Percentiles rank a stretch among this genome's conserved stretches.
phyloP scores from a whole-genome alignment of 2,113 vertebrate genomes.

The Peucedramus taeniatus region DNA sequence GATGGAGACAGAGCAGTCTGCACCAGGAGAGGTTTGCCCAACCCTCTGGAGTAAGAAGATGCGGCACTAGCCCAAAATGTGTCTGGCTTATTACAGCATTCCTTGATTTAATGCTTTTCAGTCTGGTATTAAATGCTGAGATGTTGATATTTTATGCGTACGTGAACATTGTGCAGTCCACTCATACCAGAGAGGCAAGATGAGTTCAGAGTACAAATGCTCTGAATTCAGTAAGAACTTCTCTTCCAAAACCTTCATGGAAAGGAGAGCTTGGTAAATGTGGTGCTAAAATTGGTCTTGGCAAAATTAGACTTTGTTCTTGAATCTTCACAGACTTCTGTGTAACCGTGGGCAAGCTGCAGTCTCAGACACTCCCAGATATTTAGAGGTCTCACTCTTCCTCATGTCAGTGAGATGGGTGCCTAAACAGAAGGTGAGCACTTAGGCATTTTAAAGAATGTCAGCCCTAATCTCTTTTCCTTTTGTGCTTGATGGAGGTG shows the following conservation, averaged over 20 bases:
- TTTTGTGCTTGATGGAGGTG: conserved; percentile 23
- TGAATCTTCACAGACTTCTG: background rate
- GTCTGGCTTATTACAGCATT: background rate
- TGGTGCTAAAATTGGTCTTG: background rate
- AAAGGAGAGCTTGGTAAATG: background rate
- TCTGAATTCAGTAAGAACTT: background rate
- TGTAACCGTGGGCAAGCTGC: background rate
- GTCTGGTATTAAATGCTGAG: background rate
- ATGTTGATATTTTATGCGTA: background rate
- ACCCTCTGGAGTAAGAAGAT: background rate
- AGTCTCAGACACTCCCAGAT: background rate
- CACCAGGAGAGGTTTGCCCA: background rate
- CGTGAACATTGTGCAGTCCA: background rate
- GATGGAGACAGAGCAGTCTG: background rate
- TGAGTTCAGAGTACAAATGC: background rate
- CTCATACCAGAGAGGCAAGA: background rate
- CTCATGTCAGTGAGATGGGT: background rate
- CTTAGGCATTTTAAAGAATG: background rate
- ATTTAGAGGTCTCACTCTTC: background rate
- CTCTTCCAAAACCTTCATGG: background rate
- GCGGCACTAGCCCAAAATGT: background rate
- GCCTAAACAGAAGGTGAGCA: background rate
- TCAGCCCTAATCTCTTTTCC: background rate
- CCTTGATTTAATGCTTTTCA: background rate
- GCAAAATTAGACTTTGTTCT: conserved; percentile 9